Evolutionary conservation across 2,797 vertebrate genomes (phyloP).

Genomic region (Helarctos malayanus): DNA sequence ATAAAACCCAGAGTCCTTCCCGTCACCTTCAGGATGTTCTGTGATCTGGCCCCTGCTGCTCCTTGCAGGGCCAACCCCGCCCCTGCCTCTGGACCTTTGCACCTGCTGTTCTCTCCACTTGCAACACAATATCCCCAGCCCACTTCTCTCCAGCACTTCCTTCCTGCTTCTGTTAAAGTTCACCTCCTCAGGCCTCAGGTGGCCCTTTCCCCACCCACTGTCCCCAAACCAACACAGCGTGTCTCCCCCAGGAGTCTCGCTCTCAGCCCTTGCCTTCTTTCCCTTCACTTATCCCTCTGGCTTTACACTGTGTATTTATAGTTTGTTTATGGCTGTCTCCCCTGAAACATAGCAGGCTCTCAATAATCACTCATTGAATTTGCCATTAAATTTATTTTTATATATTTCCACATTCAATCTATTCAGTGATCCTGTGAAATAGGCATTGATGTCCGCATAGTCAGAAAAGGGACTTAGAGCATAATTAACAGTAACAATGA

Average conservation of each 20-base stretch:
- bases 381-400: slow-evolving; percentile 53
- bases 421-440: slow-evolving; percentile 41
- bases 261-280: background rate
- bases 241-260: background rate
- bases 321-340: background rate
- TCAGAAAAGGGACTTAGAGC: slow-evolving; percentile 50
- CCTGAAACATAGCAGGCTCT: background rate
- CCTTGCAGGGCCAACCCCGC: too few species aligned
- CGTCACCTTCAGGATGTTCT: background rate
- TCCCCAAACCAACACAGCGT: background rate
- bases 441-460: slow-evolving; percentile 6
- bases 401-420: slow-evolving; percentile 61
- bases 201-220: accelerated
- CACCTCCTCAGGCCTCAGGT: background rate
- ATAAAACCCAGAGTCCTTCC: background rate
- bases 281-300: background rate
- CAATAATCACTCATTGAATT: background rate
- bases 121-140: background rate
- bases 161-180: background rate
- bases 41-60: background rate
- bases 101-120: background rate
- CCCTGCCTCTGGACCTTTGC: background rate
- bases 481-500: slow-evolving; percentile 65
- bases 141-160: background rate
- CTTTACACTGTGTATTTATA: background rate